Conservation (phyloP, 92 coral and sea anemone genomes). For the Actinernus sp. region DNA sequence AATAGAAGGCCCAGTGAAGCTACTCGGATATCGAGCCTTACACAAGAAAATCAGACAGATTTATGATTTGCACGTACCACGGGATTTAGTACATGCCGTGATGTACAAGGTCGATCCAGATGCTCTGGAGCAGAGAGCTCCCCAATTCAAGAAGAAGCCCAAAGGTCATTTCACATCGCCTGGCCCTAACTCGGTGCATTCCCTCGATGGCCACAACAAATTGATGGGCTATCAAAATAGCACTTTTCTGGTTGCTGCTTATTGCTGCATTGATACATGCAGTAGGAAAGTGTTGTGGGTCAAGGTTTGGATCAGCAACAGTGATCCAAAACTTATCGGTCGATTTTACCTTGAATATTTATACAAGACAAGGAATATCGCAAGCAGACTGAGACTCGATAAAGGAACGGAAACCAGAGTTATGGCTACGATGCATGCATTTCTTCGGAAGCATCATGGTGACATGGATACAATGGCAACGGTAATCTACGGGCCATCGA, state of each 20-base stretch:
- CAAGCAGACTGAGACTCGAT: constrained; percentile 29
- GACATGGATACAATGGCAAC: too few relatives aligned
- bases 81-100: too few relatives aligned
- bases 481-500: constrained; percentile 67
- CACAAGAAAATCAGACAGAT: too few relatives aligned
- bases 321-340: constrained; percentile 56
- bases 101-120: constrained; percentile 52
- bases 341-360: constrained; percentile 54
- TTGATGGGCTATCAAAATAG: constrained; percentile 39
- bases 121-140: constrained; percentile 51
- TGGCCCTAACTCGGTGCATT: constrained; percentile 34
- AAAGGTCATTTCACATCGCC: constrained; percentile 48
- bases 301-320: constrained; percentile 54
- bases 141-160: constrained; percentile 45
- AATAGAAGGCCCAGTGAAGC: constrained; percentile 27
- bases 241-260: constrained; percentile 47
- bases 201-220: constrained; percentile 50
- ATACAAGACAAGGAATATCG: constrained; percentile 34
- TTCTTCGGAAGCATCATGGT: constrained; percentile 52
- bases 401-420: constrained; percentile 42
- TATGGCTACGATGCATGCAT: constrained; percentile 58
- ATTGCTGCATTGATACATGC: too few relatives aligned
- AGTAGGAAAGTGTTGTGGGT: constrained; percentile 53
- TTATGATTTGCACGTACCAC: too few relatives aligned
- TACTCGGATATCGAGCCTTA: too few relatives aligned